A percentile compares a stretch with the other conserved stretches of the same genome.
These are phyloP conservation scores for Acromyrmex echinatior DNA, from an alignment of 1,140 invertebrate genomes.

Conservation along the genomic window DNA sequence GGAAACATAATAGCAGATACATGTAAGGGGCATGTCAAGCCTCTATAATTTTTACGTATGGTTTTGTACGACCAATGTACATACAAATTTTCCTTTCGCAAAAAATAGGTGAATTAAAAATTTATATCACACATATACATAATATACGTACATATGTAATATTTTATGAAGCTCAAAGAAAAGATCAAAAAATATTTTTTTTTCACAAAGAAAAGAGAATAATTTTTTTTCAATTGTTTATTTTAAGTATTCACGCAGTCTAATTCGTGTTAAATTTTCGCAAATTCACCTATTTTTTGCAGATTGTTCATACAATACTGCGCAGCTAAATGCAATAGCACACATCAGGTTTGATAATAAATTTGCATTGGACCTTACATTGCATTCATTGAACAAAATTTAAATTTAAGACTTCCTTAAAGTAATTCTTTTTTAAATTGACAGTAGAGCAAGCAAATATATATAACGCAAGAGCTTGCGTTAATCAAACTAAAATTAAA, in stretches of 20 bases:
- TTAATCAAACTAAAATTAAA: constrained; percentile 8
- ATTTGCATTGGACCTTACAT: constrained; percentile 66
- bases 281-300: constrained; percentile 32
- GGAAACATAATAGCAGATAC: constrained; percentile 66
- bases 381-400: constrained; percentile 40
- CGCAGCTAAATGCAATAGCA: constrained; percentile 63
- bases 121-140: background rate
- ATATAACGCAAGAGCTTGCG: constrained; percentile 8
- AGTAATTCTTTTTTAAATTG: constrained; percentile 48
- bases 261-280: background rate
- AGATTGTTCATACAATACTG: constrained; percentile 24
- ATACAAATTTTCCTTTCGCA: constrained; percentile 24
- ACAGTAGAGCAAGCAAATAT: constrained; percentile 18
- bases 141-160: background rate
- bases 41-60: constrained; percentile 63
- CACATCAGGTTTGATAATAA: constrained; percentile 58
- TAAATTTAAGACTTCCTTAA: background rate
- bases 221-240: background rate
- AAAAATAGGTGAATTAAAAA: constrained; percentile 26
- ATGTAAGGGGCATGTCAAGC: constrained; percentile 68
- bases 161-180: background rate
- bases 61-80: constrained; percentile 28
- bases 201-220: background rate
- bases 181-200: background rate
- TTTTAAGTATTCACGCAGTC: background rate